Conservation (phyloP, 2,113 vertebrate species). For the Myrmecophaga tridactyla region DNA sequence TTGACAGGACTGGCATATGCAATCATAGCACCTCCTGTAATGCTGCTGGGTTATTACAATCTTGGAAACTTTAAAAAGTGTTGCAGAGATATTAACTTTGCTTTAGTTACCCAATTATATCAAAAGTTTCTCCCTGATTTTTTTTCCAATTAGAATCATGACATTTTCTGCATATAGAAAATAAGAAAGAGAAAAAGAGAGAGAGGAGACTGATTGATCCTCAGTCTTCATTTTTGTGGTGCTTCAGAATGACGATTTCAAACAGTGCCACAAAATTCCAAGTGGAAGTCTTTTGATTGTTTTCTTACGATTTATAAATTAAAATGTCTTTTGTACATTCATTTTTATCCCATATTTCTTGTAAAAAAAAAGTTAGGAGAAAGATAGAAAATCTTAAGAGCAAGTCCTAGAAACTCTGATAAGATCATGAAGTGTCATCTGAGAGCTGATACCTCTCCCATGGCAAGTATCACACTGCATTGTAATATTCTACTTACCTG, state of each 20-base stretch:
- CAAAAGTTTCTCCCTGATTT: background rate
- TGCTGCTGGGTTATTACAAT: constrained; percentile 71
- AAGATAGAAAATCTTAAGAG: background rate
- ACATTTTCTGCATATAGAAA: background rate
- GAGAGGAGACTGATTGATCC: background rate
- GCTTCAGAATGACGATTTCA: constrained; percentile 25
- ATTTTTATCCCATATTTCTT: background rate
- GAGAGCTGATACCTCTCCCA: background rate
- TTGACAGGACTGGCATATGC: constrained; percentile 81
- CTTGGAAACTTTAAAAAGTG: constrained; percentile 41
- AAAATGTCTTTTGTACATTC: background rate
- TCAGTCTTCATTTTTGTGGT: constrained; percentile 8
- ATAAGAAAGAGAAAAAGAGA: background rate
- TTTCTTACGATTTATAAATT: background rate
- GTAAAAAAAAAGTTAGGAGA: background rate
- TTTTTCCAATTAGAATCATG: constrained; percentile 5
- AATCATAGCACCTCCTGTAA: constrained; percentile 83
- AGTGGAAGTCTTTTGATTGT: background rate
- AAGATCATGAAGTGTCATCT: background rate
- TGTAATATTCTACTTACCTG: background rate
- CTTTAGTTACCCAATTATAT: background rate
- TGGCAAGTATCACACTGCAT: background rate
- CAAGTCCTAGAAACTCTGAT: background rate
- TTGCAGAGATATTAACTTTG: constrained; percentile 37
- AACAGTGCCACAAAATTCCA: background rate